Conservation (phyloP, 2,888 invertebrate genomes). For the Ecliptopera silaceata region DNA sequence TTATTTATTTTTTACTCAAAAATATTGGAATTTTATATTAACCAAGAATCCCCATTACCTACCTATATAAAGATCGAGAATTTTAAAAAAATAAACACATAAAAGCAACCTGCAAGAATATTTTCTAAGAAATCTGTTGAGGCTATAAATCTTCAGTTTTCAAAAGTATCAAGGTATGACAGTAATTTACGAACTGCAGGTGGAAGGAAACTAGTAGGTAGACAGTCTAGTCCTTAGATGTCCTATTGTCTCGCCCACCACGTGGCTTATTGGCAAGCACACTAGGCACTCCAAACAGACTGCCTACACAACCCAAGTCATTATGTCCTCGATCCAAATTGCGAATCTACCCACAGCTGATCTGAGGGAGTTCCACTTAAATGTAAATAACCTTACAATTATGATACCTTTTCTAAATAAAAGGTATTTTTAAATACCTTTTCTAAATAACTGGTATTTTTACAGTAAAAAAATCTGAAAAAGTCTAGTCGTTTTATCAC, state of each 20-base stretch:
- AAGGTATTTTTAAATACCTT: not conserved
- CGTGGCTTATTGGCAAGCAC: constrained; percentile 29
- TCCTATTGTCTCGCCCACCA: constrained; percentile 58
- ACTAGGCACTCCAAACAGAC: constrained; percentile 48
- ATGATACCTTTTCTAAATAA: not conserved
- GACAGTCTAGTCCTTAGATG: constrained; percentile 26
- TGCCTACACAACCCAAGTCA: constrained; percentile 48
- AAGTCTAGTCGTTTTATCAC: not conserved
- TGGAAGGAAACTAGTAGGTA: constrained; percentile 17
- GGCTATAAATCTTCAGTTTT: no score
- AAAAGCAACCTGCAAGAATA: no score
- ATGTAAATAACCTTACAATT: not conserved
- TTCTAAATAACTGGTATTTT: no score
- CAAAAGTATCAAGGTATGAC: no score
- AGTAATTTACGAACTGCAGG: constrained; percentile 7
- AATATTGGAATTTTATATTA: no score
- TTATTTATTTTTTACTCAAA: no score
- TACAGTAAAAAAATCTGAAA: no score
- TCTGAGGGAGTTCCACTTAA: constrained; percentile 9
- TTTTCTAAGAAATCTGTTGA: no score
- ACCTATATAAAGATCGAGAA: no score
- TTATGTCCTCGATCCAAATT: constrained; percentile 55
- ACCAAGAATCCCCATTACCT: no score
- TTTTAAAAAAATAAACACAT: no score
- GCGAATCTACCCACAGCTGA: constrained; percentile 48